A percentile compares a stretch with the other conserved stretches of the same genome.
Evolutionary conservation across 2,113 vertebrate genomes (phyloP).

Genomic region (Gila orcuttii): DNA sequence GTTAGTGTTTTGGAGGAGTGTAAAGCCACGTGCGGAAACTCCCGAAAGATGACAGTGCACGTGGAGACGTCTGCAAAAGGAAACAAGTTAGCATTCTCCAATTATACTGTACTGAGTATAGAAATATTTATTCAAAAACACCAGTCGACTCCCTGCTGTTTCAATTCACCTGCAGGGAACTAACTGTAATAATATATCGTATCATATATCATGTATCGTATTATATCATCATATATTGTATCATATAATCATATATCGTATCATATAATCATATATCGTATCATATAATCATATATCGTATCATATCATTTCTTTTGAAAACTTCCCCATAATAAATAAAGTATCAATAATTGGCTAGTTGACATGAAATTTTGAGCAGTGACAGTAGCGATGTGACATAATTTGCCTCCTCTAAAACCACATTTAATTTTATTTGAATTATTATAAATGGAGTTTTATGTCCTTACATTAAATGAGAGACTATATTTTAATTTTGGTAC

Average conservation of each 20-base stretch:
- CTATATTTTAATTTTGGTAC: background rate
- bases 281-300: background rate
- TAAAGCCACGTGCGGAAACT: constrained; percentile 83
- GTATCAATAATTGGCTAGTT: background rate
- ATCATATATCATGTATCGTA: background rate
- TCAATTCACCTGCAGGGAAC: background rate
- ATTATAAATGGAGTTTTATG: background rate
- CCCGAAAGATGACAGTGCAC: constrained; percentile 77
- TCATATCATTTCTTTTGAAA: background rate
- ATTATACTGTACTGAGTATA: background rate
- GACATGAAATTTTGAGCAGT: background rate
- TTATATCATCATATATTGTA: too few relatives aligned
- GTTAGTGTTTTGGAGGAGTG: constrained; percentile 80
- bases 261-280: too few relatives aligned
- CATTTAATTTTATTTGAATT: too few relatives aligned
- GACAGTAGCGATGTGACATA: background rate
- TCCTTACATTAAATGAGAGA: background rate
- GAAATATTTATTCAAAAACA: background rate
- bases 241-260: background rate
- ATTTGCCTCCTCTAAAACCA: background rate
- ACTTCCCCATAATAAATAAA: background rate
- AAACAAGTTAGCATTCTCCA: constrained; percentile 54
- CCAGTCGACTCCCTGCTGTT: background rate
- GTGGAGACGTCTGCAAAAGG: constrained; percentile 77
- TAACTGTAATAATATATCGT: background rate